Base-by-base conservation (phyloP, 1,140 invertebrate genomes). In the Dysdera silvatica region DNA sequence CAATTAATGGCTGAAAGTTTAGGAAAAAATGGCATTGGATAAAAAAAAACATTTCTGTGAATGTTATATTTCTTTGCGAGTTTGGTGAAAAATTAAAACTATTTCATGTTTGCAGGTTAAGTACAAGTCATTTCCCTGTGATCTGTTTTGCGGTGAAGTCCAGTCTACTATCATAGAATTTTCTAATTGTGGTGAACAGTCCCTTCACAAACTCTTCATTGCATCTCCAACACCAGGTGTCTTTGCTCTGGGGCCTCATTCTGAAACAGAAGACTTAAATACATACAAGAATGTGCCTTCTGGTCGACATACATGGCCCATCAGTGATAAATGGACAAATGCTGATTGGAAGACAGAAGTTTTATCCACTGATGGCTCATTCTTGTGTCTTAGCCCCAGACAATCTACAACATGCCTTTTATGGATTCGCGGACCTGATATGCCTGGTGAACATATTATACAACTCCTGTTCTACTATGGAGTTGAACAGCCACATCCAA, bases 391-490 rank as follows among this genome's bases (percentile, higher is more conserved):
- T 12, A 74, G 80, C 28, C 79, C 83, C 5, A 82, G 82, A 7
- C 77, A 82, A 62, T 78, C 72, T 5, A 74, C 81, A n/a, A 80
- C 76, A 23, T 74, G 84, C 52, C 78, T 80, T 24, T 76, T 87
- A 67, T 87, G 85, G 84, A 74, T 88, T 14, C 80, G 82, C 68
- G 86, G 85, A 1, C 83, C 85, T 6, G 78, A 82, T 61, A 75
- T 79, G 37, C 81, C 82, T 28, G 86, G 85, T 4, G 77, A 77
- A 12, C 82, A 85, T 69, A 76, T 78, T 6, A 72, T 87, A 23
- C 81, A 87, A 70, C 74, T 89, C 57, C 74, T 88, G 31, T 85
- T 88, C 70, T 88, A 87, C 71, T 88, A 88, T 72, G 83, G 86
- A 69, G 80, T 83, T 69, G 74, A 53, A 53, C 51, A 41, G 5